phyloP scores from a whole-genome alignment of 1,140 invertebrate species.

The Ceratina australensis region DNA sequence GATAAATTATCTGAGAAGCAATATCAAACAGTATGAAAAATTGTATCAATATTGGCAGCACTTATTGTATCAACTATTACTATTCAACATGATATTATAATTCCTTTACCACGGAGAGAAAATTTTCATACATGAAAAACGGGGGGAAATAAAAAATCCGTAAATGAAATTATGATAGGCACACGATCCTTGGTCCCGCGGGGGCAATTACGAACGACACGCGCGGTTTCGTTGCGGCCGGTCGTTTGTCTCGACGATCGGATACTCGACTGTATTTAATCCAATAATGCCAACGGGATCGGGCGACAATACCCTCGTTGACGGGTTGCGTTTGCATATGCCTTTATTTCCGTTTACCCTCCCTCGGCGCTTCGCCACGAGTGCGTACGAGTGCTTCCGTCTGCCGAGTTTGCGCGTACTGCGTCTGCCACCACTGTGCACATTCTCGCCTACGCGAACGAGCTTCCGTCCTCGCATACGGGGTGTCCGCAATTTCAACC shows the following conservation, averaged over 20 bases:
- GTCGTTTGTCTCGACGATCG: slow-evolving; percentile 44
- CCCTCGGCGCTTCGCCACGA: slow-evolving; percentile 8
- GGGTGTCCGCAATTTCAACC: background rate
- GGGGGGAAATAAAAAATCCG: too few species aligned
- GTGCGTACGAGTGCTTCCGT: slow-evolving; percentile 46
- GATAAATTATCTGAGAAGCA: too few species aligned
- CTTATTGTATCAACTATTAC: too few species aligned
- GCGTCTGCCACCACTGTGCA: background rate
- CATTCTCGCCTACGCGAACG: background rate
- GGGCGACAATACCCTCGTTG: slow-evolving; percentile 47
- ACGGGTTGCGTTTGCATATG: slow-evolving; percentile 48
- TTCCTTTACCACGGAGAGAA: too few species aligned
- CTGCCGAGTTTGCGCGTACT: slow-evolving; percentile 35
- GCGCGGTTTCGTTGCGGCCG: slow-evolving; percentile 43
- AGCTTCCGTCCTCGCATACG: background rate
- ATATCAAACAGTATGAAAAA: too few species aligned
- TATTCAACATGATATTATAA: too few species aligned
- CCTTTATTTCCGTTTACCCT: slow-evolving; percentile 48
- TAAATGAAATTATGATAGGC: background rate
- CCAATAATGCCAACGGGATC: slow-evolving; percentile 46
- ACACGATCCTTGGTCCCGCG: slow-evolving; percentile 28
- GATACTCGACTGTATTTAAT: slow-evolving; percentile 49
- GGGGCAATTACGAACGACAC: slow-evolving; percentile 45
- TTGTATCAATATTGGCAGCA: too few species aligned
- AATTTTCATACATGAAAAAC: too few species aligned